Evolutionary conservation across 2,888 invertebrate genomes (phyloP), one percentile per base, ranked within the genome.

Genomic region (Phorcus lineatus): DNA sequence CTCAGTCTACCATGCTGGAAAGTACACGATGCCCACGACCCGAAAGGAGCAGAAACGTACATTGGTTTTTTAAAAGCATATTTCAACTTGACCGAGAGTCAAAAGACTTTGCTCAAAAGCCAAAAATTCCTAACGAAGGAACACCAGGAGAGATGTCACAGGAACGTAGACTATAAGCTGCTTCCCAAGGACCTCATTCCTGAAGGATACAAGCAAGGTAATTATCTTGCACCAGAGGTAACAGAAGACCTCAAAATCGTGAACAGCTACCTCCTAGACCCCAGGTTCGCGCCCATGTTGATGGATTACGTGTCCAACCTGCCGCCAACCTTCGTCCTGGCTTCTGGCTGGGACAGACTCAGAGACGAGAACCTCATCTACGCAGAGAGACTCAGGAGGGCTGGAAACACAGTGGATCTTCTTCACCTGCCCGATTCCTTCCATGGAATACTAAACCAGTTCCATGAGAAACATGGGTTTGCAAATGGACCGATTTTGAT

Each of bases 361-460:
- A 47, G 75, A 11, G 75, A 75, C 54, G 75, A 75, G 28, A 53
- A 53, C 28, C 11, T 53, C 28, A 53, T 75, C 54, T 75, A 52
- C 1, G 75, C 53, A 9, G 40, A 75, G 54, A 31, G 75, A 13
- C 75, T 75, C 9, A 16, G 52, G 52, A 19, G 53, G 24, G 75
- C 75, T 16, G 75, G 75, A 40, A 53, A 53, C 53, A 53, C n/a
- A 24, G 75, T 75, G 1, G 24, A 52, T 19, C 22, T 31, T 17
- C 19, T 17, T 53, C 16, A 75, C 28, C 54, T 75, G 17, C 24
- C 75, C 0, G 54, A 75, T 22, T 75, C 75, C 2, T 75, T 75
- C 53, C 75, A 75, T 40, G 75, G 75, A 24, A 40, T 75, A 9
- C 53, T 75, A 11, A 75, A 75, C 22, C 19, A 19, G 0, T 74